Conservation (phyloP, 1,140 invertebrate species). For the Drosophila kikkawai region DNA sequence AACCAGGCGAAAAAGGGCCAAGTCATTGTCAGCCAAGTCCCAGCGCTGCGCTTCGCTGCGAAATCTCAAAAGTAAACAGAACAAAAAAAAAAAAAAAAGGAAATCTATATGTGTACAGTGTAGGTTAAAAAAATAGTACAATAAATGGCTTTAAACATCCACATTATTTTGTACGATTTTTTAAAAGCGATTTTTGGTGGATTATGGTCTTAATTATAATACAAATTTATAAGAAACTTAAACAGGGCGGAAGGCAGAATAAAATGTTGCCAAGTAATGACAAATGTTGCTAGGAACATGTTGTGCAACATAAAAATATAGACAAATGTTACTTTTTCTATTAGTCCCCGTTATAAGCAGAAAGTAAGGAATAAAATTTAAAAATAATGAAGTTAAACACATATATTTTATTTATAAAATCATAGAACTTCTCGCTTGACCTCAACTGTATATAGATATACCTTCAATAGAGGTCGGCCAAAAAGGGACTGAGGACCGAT, state of each 20-base stretch:
- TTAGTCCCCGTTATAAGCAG: too few relatives aligned
- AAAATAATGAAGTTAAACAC: neutral
- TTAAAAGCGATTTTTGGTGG: too few relatives aligned
- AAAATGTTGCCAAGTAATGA: neutral
- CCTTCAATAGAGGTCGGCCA: neutral
- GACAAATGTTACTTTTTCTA: neutral
- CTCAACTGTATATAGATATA: neutral
- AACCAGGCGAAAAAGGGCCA: conserved; percentile 64
- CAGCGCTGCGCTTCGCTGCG: conserved; percentile 75
- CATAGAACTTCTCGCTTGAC: neutral
- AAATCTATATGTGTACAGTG: conserved; percentile 15
- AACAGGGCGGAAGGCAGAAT: neutral
- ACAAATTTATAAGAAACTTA: neutral
- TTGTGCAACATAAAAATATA: neutral
- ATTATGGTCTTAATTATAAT: too few relatives aligned
- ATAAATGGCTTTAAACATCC: too few relatives aligned
- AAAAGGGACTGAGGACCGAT: conserved; percentile 10
- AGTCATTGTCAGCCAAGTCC: conserved; percentile 70
- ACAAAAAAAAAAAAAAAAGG: conserved; percentile 46
- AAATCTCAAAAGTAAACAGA: conserved; percentile 76
- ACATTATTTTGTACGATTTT: too few relatives aligned
- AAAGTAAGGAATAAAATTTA: too few relatives aligned
- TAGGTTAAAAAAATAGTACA: conserved; percentile 6
- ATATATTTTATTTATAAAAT: neutral
- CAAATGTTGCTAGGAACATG: neutral